Evolutionary conservation across 2,797 vertebrate species (phyloP).

Genomic region (Lacerta viridis): DNA sequence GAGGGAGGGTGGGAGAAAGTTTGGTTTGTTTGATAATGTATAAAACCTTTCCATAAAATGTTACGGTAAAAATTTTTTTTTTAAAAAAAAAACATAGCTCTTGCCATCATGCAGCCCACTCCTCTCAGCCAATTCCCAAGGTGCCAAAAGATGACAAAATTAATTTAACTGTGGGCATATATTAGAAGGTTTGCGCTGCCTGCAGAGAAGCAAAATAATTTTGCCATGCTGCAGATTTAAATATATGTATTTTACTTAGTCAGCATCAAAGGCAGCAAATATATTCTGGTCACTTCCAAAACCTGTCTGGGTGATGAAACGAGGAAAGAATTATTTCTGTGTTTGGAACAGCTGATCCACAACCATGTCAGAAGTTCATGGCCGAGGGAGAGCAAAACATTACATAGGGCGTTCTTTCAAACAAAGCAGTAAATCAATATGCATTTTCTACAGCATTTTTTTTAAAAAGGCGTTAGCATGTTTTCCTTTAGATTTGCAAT

Average conservation of each 20-base stretch:
- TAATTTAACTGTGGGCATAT: neutral
- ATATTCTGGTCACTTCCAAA: constrained; percentile 22
- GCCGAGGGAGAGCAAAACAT: constrained; percentile 4
- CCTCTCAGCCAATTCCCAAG: neutral
- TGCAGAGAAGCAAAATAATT: neutral
- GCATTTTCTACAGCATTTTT: neutral
- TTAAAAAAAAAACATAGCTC: no score
- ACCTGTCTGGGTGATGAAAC: constrained; percentile 8
- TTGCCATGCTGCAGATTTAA: constrained; percentile 38
- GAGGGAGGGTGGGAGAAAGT: no score
- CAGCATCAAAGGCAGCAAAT: neutral
- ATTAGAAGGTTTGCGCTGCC: neutral
- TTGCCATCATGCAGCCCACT: neutral
- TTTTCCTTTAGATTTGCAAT: constrained; percentile 1
- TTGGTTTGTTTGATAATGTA: no score
- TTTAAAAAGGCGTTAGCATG: neutral
- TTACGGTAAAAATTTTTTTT: no score
- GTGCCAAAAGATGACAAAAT: neutral
- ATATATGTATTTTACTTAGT: constrained; percentile 35
- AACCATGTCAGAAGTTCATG: constrained; percentile 34
- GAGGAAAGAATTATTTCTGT: constrained; percentile 32
- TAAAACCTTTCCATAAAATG: neutral
- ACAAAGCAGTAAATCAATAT: constrained; percentile 7
- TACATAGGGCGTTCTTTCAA: constrained; percentile 33
- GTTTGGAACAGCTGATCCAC: constrained; percentile 25